phyloP scores from a whole-genome alignment of 1,140 invertebrate species.

The Drosophila leontia region DNA sequence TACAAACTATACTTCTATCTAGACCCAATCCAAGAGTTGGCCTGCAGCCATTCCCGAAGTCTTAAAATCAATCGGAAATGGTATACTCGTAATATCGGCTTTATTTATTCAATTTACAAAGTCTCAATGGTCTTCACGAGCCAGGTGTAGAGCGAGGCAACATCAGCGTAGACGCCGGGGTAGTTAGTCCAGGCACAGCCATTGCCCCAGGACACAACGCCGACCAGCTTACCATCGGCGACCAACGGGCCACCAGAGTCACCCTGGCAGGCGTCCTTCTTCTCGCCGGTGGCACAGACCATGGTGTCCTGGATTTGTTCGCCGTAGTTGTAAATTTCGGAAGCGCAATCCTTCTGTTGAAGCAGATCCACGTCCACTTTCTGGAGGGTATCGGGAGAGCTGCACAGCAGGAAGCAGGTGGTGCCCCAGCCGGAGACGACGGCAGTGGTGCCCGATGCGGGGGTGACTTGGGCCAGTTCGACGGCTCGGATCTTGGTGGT shows the following conservation, averaged over 20 bases:
- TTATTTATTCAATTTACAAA: constrained; percentile 45
- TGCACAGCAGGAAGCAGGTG: constrained; percentile 59
- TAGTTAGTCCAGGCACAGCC: constrained; percentile 87
- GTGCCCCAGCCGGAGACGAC: constrained; percentile 75
- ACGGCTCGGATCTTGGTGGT: constrained; percentile 42
- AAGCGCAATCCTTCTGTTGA: constrained; percentile 29
- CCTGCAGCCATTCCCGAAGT: too few species aligned
- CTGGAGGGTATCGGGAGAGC: constrained; percentile 33
- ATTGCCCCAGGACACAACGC: constrained; percentile 89
- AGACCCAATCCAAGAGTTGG: too few species aligned
- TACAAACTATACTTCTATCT: background rate
- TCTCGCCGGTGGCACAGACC: constrained; percentile 86
- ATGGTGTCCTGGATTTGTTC: constrained; percentile 85
- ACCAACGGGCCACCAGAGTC: constrained; percentile 85
- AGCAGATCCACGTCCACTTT: constrained; percentile 50
- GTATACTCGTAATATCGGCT: constrained; percentile 1
- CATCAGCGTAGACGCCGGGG: constrained; percentile 89
- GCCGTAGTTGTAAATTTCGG: constrained; percentile 48
- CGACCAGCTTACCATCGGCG: constrained; percentile 84
- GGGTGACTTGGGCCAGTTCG: constrained; percentile 43
- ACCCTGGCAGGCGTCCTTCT: constrained; percentile 86
- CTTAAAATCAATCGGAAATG: background rate
- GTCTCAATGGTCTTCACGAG: constrained; percentile 17
- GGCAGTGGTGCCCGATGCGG: constrained; percentile 58
- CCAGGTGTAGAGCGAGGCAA: constrained; percentile 86